A percentile compares a stretch with the other conserved stretches of the same genome.
phyloP scores from a whole-genome alignment of 2,797 vertebrate species.

The Atherinosoma microstoma region DNA sequence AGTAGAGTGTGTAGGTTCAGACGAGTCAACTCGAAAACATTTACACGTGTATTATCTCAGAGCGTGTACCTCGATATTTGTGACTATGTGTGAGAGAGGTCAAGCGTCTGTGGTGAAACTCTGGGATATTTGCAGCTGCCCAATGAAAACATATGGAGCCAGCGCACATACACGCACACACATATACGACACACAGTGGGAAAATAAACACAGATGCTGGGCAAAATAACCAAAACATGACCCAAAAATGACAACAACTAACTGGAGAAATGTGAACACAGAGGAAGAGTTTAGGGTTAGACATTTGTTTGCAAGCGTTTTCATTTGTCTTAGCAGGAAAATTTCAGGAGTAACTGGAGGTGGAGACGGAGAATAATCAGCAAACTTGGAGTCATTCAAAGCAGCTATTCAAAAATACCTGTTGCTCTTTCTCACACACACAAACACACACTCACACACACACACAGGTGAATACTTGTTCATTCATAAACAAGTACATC shows the following conservation, averaged over 20 bases:
- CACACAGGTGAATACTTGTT: conserved; percentile 10
- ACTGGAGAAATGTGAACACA: not conserved
- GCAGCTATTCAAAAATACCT: not conserved
- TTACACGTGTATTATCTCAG: conserved; percentile 1
- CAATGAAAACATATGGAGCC: conserved; percentile 23
- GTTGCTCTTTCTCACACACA: not conserved
- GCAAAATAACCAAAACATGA: conserved; percentile 31
- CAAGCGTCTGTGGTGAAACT: conserved; percentile 15
- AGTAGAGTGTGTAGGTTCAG: not conserved
- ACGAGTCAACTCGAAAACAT: conserved; percentile 3
- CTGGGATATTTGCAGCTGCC: conserved; percentile 58
- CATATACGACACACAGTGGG: not conserved
- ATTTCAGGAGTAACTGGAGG: not conserved
- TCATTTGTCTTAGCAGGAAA: not conserved
- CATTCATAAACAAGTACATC: conserved; percentile 31
- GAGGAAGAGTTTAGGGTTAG: not conserved
- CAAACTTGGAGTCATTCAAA: not conserved
- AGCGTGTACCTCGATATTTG: conserved; percentile 8
- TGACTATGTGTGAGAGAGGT: conserved; percentile 11
- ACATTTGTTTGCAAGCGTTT: not conserved
- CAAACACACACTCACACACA: not conserved
- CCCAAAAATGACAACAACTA: conserved; percentile 6
- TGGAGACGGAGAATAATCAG: too few relatives aligned
- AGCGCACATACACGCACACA: conserved; percentile 13
- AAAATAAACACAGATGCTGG: conserved; percentile 20